phyloP scores from a whole-genome alignment of 2,113 vertebrate species.

The Cyanoramphus novaezelandiae region DNA sequence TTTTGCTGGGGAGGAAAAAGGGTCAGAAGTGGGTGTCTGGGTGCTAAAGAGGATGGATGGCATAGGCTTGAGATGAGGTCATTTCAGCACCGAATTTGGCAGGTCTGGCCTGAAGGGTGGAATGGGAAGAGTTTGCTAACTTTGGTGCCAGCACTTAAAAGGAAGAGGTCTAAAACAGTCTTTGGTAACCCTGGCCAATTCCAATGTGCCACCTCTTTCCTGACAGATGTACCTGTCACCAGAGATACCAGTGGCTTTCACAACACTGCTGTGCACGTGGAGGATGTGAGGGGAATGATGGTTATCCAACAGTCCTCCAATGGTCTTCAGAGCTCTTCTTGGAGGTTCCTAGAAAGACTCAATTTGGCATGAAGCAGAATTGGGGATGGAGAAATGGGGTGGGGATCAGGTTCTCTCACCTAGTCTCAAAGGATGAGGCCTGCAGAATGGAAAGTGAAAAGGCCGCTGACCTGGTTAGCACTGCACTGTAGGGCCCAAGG shows the following conservation, averaged over 20 bases:
- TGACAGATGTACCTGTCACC: neutral
- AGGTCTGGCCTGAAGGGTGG: neutral
- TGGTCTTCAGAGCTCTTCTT: neutral
- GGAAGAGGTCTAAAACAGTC: neutral
- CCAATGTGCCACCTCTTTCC: neutral
- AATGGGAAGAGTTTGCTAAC: neutral
- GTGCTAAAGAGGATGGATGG: constrained; percentile 29
- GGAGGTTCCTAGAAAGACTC: neutral
- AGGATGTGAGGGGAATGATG: neutral
- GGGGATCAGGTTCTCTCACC: neutral
- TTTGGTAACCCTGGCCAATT: neutral
- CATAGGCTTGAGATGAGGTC: neutral
- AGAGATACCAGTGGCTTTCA: constrained; percentile 13
- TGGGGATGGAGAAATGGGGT: neutral
- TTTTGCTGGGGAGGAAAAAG: neutral
- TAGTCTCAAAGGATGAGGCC: neutral
- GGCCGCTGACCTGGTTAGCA: neutral
- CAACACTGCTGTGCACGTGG: neutral
- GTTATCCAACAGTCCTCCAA: neutral
- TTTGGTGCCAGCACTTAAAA: constrained; percentile 7
- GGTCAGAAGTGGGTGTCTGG: constrained; percentile 7
- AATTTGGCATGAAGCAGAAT: neutral
- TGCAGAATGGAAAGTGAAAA: neutral
- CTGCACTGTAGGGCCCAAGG: constrained; percentile 46
- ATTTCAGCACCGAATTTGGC: neutral